Conservation (phyloP, 2,113 vertebrate species). For the Butorides virescens region DNA sequence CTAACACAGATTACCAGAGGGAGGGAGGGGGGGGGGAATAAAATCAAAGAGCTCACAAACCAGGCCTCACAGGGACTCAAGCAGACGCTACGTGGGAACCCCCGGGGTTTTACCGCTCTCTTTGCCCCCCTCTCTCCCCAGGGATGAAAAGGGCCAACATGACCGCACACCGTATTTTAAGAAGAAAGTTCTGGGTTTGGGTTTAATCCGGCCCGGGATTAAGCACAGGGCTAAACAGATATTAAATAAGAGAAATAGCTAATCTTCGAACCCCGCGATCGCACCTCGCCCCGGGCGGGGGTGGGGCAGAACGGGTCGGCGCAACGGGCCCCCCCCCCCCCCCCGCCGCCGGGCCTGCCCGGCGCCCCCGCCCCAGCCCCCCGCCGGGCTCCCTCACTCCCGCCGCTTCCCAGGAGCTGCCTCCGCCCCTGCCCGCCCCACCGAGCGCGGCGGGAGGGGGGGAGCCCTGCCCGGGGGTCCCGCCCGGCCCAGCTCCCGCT, state of each 20-base stretch:
- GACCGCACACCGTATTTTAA: no score
- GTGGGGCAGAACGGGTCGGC: no score
- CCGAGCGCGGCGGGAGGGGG: neutral
- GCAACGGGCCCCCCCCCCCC: no score
- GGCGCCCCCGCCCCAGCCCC: neutral
- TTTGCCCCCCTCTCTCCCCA: neutral
- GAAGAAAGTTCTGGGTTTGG: neutral
- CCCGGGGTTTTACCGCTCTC: neutral
- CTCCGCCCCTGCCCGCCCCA: neutral
- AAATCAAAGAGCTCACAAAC: neutral
- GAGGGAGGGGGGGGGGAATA: neutral
- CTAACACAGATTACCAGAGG: neutral
- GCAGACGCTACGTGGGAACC: neutral
- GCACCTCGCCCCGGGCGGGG: neutral
- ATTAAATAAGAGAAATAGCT: accelerated
- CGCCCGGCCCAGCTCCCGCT: neutral
- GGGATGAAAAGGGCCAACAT: neutral
- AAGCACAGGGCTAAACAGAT: accelerated
- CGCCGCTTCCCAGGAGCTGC: no score
- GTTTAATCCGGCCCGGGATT: no score
- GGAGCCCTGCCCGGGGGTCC: neutral
- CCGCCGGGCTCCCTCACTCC: no score
- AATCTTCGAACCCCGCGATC: accelerated
- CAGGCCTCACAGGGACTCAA: neutral
- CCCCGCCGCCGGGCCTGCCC: neutral